phyloP scores from a whole-genome alignment of 1,140 invertebrate genomes.

The Delia radicum region DNA sequence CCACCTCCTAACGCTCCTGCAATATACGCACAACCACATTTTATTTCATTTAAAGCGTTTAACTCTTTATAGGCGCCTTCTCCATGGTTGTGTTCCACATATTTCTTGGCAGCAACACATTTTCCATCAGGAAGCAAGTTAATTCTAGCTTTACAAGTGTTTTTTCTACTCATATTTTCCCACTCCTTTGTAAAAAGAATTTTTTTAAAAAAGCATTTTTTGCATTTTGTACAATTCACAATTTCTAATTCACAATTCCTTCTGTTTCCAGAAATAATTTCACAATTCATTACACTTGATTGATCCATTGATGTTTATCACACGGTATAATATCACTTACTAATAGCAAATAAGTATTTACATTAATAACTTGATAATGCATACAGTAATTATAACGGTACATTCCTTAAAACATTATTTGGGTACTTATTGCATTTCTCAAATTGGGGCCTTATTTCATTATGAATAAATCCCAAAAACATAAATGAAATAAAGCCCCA shows the following conservation, averaged over 20 bases:
- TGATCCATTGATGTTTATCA: too few relatives aligned
- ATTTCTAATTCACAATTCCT: background rate
- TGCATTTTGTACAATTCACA: background rate
- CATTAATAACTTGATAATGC: background rate
- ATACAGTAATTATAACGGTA: background rate
- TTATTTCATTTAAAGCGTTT: background rate
- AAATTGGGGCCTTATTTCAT: background rate
- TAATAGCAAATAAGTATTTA: background rate
- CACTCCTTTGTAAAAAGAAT: background rate
- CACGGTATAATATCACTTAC: background rate
- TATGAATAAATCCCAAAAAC: background rate
- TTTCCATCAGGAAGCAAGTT: background rate
- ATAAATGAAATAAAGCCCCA: background rate
- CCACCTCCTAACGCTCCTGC: background rate
- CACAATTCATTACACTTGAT: background rate
- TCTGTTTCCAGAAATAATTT: background rate
- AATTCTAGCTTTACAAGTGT: background rate
- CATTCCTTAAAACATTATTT: background rate
- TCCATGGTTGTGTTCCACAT: background rate
- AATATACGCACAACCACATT: background rate
- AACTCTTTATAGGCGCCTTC: background rate
- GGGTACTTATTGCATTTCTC: background rate
- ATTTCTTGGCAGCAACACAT: background rate
- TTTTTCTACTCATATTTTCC: background rate
- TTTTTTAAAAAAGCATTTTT: background rate